A percentile compares a stretch with the other conserved stretches of the same genome.
Evolutionary conservation across 2,888 invertebrate species (phyloP).

Genomic region (Sarcophaga caerulescens): DNA sequence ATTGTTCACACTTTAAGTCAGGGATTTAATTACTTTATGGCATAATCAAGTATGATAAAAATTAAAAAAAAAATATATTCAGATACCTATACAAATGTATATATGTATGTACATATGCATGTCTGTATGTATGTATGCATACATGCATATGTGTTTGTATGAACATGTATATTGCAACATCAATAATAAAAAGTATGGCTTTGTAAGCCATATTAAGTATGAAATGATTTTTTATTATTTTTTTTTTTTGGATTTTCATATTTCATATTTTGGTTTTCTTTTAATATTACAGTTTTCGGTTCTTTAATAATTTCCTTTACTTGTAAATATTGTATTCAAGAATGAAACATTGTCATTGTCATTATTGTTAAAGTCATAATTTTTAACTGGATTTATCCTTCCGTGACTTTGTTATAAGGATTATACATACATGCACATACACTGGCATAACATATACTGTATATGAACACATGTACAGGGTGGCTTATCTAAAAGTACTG

Average conservation of each 20-base stretch:
- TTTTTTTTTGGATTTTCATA: too few species aligned
- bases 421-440: neutral
- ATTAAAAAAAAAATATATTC: constrained; percentile 1
- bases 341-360: constrained; percentile 33
- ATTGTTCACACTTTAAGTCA: constrained; percentile 43
- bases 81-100: too few species aligned
- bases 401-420: neutral
- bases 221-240: neutral
- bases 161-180: too few species aligned
- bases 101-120: too few species aligned
- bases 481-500: too few species aligned
- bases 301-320: constrained; percentile 40
- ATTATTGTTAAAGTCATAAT: neutral
- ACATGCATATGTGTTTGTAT: too few species aligned
- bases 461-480: neutral
- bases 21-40: constrained; percentile 64
- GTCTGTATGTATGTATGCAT: too few species aligned
- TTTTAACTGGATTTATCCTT: constrained; percentile 32
- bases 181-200: neutral
- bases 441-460: constrained; percentile 12
- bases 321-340: neutral
- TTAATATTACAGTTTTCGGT: neutral
- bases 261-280: neutral
- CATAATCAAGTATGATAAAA: constrained; percentile 45
- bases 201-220: neutral